Evolutionary conservation across 1,140 invertebrate species (phyloP).

Genomic region (Hydropsyche tenuis): DNA sequence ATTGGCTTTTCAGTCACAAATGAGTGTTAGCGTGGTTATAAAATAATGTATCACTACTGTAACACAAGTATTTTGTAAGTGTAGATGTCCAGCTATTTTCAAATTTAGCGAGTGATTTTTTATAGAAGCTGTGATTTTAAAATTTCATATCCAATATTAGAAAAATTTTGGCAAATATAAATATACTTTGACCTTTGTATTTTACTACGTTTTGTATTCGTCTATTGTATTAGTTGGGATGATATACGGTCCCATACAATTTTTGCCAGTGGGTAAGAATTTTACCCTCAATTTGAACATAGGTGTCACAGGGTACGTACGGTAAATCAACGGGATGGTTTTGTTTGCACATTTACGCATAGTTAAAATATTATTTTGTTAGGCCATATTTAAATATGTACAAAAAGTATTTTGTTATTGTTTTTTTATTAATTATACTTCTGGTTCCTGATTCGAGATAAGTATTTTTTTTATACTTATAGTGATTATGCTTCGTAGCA

Average conservation of each 20-base stretch:
- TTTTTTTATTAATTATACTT: constrained; percentile 12
- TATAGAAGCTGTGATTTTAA: constrained; percentile 3
- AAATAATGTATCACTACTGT: no score
- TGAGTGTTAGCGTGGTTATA: no score
- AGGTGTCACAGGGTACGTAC: constrained; percentile 15
- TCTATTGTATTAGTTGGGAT: no score
- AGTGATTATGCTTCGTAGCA: neutral
- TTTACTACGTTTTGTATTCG: no score
- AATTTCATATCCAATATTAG: neutral
- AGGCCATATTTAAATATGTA: constrained; percentile 22
- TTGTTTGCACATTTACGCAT: neutral
- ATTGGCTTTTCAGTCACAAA: no score
- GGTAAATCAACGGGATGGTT: neutral
- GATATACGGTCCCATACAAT: no score
- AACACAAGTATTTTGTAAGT: no score
- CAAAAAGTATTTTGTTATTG: constrained; percentile 12
- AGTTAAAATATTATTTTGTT: neutral
- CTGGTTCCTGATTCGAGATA: constrained; percentile 10
- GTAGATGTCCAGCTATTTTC: no score
- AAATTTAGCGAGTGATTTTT: neutral
- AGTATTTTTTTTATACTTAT: constrained; percentile 11
- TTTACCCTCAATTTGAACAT: no score
- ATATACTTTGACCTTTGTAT: no score
- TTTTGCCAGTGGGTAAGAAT: no score
- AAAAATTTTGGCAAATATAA: neutral